Evolutionary conservation across 2,797 vertebrate species (phyloP), one percentile per base, ranked within the genome.

Genomic region (Hipposideros larvatus): DNA sequence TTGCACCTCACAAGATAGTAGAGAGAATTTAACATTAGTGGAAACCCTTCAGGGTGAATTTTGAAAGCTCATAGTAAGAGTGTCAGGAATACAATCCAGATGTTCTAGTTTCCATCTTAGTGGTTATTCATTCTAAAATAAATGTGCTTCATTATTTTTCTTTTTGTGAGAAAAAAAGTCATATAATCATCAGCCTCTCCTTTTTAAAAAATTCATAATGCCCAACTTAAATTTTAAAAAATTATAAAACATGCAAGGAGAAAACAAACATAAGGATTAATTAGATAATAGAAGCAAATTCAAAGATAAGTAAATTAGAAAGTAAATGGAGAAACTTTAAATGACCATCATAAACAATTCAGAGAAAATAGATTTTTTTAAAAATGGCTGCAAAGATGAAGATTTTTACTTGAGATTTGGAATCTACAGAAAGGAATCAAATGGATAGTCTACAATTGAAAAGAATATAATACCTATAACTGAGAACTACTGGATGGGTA

Each of bases 131-230:
- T 59, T 92, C 14, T 66, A 84, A 79, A 79, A 26, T 51, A 14
- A 90, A 43, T 48, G 87, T 43, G 9, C 2, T 55, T 41, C 15
- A 57, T 68, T 28, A 57, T 14, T 66, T 48, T 77, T 77, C 22
- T 85, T 34, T 77, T 19, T 14, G 65, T 61, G 31, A 37, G 14
- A 68, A 86, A 85, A 87, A 63, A 41, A 24, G 34, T 10, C 84
- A 22, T 1, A 78, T 28, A 28, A 74, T 87, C 28, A 51, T 63
- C 14, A 57, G 46, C 59, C 53, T 89, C 41, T 22, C 63, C 83
- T 75, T 80, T 74, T 87, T 74, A 68, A 51, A 51, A 51, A 51
- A 51, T 84, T 90, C n/a, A 87, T 28, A 94, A 59, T 90, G 21
- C 7, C 34, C 43, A 86, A 41, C 31, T 61, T 70, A 84, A 93